Conservation (phyloP, 1,140 invertebrate genomes). For the Neodiprion virginianus region DNA sequence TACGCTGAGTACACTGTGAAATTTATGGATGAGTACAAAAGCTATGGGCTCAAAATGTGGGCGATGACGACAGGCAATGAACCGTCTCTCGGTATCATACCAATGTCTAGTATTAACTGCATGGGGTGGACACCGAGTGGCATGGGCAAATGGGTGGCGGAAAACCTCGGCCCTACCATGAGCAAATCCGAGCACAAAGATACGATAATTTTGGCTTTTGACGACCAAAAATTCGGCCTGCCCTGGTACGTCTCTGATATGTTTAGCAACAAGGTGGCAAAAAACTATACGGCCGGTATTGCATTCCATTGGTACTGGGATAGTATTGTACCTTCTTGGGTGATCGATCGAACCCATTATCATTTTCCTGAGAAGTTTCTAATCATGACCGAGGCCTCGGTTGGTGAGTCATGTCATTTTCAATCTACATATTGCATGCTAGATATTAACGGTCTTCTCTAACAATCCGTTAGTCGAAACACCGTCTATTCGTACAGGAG, state of each 20-base stretch:
- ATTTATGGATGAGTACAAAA: slow-evolving; percentile 48
- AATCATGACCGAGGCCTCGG: slow-evolving; percentile 79
- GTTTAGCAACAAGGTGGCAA: slow-evolving; percentile 55
- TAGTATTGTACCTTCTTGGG: slow-evolving; percentile 58
- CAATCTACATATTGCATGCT: slow-evolving; percentile 36
- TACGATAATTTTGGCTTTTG: slow-evolving; percentile 70
- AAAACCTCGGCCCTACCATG: slow-evolving; percentile 72
- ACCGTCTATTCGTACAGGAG: slow-evolving; percentile 40
- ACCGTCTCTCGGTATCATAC: slow-evolving; percentile 63
- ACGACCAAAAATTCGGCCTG: slow-evolving; percentile 69
- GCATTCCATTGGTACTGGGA: slow-evolving; percentile 85
- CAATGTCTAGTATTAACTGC: slow-evolving; percentile 75
- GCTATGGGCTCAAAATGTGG: slow-evolving; percentile 63
- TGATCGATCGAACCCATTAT: slow-evolving; percentile 66
- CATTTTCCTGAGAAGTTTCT: slow-evolving; percentile 75
- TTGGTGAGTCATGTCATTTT: slow-evolving; percentile 61
- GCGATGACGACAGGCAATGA: slow-evolving; percentile 69
- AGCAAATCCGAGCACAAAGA: slow-evolving; percentile 62
- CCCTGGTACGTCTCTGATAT: slow-evolving; percentile 52
- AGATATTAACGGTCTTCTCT: neutral
- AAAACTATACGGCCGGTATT: slow-evolving; percentile 81
- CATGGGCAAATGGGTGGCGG: slow-evolving; percentile 69
- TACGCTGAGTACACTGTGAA: slow-evolving; percentile 72
- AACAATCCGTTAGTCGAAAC: slow-evolving; percentile 16
- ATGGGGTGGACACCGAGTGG: slow-evolving; percentile 74